Evolutionary conservation across 2,888 invertebrate species (phyloP).

Genomic region (Apocheima hispidaria): DNA sequence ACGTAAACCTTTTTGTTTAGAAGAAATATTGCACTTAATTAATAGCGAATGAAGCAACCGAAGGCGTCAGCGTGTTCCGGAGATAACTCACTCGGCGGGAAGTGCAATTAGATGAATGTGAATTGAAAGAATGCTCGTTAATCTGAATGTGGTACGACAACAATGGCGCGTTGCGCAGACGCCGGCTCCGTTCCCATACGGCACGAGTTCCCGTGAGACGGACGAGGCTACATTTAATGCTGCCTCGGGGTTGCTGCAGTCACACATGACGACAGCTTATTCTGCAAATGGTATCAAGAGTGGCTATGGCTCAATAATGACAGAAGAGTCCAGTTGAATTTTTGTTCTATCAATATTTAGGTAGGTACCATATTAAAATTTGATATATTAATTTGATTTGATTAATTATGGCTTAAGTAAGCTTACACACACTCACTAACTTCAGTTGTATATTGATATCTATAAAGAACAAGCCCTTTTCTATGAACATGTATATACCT

Average conservation of each 20-base stretch:
- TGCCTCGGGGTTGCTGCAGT: background rate
- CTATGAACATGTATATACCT: too few species aligned
- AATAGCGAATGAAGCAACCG: slow-evolving; percentile 13
- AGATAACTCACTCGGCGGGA: slow-evolving; percentile 30
- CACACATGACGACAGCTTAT: slow-evolving; percentile 3
- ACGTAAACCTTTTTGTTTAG: slow-evolving; percentile 9
- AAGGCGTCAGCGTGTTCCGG: slow-evolving; percentile 14
- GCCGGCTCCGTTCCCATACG: slow-evolving; percentile 50
- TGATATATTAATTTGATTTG: too few species aligned
- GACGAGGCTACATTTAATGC: slow-evolving; percentile 23
- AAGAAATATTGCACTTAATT: slow-evolving; percentile 4
- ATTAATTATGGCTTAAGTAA: too few species aligned
- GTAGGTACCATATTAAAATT: too few species aligned
- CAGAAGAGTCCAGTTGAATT: too few species aligned
- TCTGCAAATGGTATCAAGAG: background rate
- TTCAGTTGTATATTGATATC: too few species aligned
- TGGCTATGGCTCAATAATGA: background rate
- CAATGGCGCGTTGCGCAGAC: slow-evolving; percentile 55
- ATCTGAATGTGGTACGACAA: slow-evolving; percentile 49
- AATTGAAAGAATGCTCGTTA: slow-evolving; percentile 29
- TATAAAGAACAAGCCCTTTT: too few species aligned
- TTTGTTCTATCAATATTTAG: too few species aligned
- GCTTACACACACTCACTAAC: too few species aligned
- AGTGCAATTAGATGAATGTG: slow-evolving; percentile 10
- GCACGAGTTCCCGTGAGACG: slow-evolving; percentile 52